phyloP scores from a whole-genome alignment of 2,888 invertebrate species.

The Spialia ferax region DNA sequence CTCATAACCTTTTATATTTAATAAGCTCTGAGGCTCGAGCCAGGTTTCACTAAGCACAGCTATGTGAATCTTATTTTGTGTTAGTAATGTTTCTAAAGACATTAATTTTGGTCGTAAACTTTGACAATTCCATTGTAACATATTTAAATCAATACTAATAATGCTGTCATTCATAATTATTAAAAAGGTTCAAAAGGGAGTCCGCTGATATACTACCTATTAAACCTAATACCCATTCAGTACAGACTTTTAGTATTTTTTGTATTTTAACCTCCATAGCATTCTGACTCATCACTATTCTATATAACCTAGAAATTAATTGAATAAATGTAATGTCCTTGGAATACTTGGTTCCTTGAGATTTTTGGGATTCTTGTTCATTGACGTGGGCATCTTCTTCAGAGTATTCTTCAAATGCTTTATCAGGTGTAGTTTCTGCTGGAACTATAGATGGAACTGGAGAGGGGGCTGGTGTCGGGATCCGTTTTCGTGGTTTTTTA shows the following conservation, averaged over 20 bases:
- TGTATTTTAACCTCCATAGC: constrained; percentile 29
- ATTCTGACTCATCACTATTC: constrained; percentile 4
- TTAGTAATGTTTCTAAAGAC: constrained; percentile 21
- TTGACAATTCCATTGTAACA: constrained; percentile 33
- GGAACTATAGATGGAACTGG: background rate
- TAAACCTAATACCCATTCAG: constrained; percentile 17
- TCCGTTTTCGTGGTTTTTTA: background rate
- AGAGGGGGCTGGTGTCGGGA: background rate
- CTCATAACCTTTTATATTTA: constrained; percentile 26
- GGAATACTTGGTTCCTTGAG: background rate
- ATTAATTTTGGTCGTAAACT: constrained; percentile 15
- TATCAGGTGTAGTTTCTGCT: background rate
- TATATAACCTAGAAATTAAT: constrained; percentile 14
- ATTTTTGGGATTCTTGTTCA: background rate
- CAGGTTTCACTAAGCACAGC: constrained; percentile 41
- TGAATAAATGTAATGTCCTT: constrained; percentile 5
- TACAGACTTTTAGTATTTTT: background rate
- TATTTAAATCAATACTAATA: constrained; percentile 13
- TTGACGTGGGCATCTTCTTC: background rate
- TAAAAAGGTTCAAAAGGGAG: constrained; percentile 17
- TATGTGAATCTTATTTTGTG: constrained; percentile 37
- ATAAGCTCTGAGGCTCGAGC: constrained; percentile 24
- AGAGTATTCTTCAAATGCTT: background rate
- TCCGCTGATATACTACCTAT: constrained; percentile 14
- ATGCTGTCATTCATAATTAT: constrained; percentile 8